Evolutionary conservation across 2,113 vertebrate genomes (phyloP).

Genomic region (Oriolus oriolus): DNA sequence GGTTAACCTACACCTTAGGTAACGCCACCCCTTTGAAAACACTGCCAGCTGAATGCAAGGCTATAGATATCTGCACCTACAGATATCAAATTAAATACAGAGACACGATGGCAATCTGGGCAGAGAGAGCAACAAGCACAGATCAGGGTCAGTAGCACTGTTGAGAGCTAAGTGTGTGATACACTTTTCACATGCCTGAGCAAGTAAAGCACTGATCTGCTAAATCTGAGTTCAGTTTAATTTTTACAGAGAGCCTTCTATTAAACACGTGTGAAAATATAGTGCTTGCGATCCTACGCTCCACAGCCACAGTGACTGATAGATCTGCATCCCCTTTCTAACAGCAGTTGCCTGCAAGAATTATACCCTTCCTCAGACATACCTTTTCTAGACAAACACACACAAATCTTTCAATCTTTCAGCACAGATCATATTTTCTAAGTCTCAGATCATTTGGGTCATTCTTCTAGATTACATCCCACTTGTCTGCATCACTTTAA

Average conservation of each 20-base stretch:
- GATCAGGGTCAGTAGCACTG: background rate
- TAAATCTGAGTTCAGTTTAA: background rate
- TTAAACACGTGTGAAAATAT: background rate
- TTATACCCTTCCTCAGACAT: background rate
- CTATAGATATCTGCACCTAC: background rate
- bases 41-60: background rate
- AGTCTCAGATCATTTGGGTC: background rate
- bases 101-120: fast-evolving
- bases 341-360: background rate
- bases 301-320: background rate
- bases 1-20: background rate
- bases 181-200: background rate
- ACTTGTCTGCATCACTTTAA: background rate
- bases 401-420: background rate
- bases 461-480: background rate
- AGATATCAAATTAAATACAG: background rate
- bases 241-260: background rate
- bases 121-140: background rate
- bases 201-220: background rate
- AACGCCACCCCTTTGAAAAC: background rate
- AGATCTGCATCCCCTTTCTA: background rate
- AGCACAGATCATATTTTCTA: background rate
- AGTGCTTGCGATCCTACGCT: background rate
- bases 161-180: background rate
- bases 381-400: background rate